These are phyloP conservation scores for Drosophila murphyi DNA, from an alignment of 1,140 invertebrate genomes.

Conservation along the genomic window DNA sequence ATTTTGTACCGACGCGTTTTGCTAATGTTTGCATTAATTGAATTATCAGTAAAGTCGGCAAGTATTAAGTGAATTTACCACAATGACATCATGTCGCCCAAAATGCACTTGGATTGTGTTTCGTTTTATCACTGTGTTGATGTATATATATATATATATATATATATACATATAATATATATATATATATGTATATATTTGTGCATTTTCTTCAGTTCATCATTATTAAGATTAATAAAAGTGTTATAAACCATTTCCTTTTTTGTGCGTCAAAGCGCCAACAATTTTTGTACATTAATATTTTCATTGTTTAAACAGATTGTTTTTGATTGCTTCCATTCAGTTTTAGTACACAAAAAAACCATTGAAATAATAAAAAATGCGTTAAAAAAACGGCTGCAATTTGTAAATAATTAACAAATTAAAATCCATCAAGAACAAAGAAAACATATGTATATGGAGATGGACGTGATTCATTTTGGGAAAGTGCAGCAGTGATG, in stretches of 20 bases:
- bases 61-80: slow-evolving; percentile 40
- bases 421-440: slow-evolving; percentile 26
- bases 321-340: slow-evolving; percentile 71
- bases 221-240: slow-evolving; percentile 1
- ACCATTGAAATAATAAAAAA: slow-evolving; percentile 67
- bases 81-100: slow-evolving; percentile 65
- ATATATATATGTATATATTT: not conserved
- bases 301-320: slow-evolving; percentile 46
- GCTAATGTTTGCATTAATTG: slow-evolving; percentile 71
- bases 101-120: slow-evolving; percentile 2
- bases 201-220: too few species aligned
- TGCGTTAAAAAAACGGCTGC: slow-evolving; percentile 49
- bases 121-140: not conserved
- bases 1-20: slow-evolving; percentile 23
- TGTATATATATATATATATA: too few species aligned
- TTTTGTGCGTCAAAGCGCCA: slow-evolving; percentile 44
- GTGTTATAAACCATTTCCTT: slow-evolving; percentile 47
- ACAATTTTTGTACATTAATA: slow-evolving; percentile 54
- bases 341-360: slow-evolving; percentile 52
- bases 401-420: slow-evolving; percentile 69
- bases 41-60: slow-evolving; percentile 67
- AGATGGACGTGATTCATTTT: slow-evolving; percentile 45
- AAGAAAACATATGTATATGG: slow-evolving; percentile 26
- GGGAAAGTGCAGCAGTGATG: slow-evolving; percentile 59
- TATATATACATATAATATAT: too few species aligned